Conservation (phyloP, 2,888 invertebrate species). For the Hoplodrina blanda region DNA sequence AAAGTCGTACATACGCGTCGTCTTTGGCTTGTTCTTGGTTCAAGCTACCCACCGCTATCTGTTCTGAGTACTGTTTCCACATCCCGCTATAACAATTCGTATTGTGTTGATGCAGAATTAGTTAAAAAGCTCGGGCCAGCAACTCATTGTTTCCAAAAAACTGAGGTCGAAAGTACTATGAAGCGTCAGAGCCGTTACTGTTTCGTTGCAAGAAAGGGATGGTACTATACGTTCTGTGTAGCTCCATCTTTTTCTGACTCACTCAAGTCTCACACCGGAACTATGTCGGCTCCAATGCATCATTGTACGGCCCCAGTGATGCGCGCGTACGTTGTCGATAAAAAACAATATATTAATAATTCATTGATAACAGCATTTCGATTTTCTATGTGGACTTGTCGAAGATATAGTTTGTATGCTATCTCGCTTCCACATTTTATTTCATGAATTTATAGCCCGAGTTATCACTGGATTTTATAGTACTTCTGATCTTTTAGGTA, state of each 20-base stretch:
- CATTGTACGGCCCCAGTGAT: not conserved
- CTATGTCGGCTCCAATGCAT: not conserved
- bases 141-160: slow-evolving; percentile 4
- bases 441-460: slow-evolving; percentile 16
- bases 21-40: slow-evolving; percentile 18
- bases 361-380: not conserved
- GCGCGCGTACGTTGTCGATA: not conserved
- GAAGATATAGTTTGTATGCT: not conserved
- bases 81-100: slow-evolving; percentile 37
- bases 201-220: slow-evolving; percentile 7
- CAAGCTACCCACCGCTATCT: slow-evolving; percentile 18
- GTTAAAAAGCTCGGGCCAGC: not conserved
- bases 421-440: not conserved
- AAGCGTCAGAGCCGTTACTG: not conserved
- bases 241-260: not conserved
- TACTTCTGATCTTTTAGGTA: not conserved
- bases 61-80: slow-evolving; percentile 32
- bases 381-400: not conserved
- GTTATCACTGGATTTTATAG: not conserved
- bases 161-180: slow-evolving; percentile 2
- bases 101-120: slow-evolving; percentile 11
- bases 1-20: slow-evolving; percentile 32
- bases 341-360: not conserved
- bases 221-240: not conserved
- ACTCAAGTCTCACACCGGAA: not conserved